These are phyloP conservation scores for Limosa lapponica DNA, from an alignment of 2,797 vertebrate genomes.

Conservation along the genomic window DNA sequence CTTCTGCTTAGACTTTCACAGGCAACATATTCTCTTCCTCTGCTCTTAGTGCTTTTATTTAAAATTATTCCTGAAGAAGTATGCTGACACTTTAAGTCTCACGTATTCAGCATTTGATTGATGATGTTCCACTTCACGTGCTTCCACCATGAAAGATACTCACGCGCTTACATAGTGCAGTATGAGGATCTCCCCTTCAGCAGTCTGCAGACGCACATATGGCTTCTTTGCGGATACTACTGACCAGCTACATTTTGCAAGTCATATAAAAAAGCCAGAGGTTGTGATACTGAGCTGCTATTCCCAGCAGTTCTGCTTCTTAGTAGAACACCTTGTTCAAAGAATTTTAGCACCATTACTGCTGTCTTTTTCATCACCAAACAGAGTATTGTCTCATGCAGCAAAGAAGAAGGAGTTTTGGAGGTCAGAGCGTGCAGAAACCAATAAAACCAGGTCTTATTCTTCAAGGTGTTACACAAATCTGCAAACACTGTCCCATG, in stretches of 20 bases:
- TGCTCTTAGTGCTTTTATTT: neutral
- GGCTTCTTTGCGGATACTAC: neutral
- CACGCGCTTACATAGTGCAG: accelerated
- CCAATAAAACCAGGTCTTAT: neutral
- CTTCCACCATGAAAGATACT: neutral
- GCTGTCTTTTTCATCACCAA: neutral
- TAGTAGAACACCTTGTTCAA: neutral
- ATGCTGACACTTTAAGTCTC: neutral
- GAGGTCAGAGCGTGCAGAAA: neutral
- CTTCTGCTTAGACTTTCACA: neutral
- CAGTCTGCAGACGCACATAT: neutral
- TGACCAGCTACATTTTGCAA: neutral
- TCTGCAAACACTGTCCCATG: neutral
- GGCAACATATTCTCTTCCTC: neutral
- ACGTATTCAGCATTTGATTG: neutral
- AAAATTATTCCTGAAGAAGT: neutral
- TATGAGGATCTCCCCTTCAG: neutral
- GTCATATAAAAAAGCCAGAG: neutral
- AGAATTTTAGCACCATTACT: neutral
- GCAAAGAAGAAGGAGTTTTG: neutral
- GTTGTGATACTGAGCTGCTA: neutral
- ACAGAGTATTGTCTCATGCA: neutral
- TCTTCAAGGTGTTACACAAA: neutral
- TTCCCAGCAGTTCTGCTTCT: neutral
- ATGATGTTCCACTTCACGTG: neutral